phyloP scores from a whole-genome alignment of 1,140 invertebrate genomes.

The Drosophila biarmipes region DNA sequence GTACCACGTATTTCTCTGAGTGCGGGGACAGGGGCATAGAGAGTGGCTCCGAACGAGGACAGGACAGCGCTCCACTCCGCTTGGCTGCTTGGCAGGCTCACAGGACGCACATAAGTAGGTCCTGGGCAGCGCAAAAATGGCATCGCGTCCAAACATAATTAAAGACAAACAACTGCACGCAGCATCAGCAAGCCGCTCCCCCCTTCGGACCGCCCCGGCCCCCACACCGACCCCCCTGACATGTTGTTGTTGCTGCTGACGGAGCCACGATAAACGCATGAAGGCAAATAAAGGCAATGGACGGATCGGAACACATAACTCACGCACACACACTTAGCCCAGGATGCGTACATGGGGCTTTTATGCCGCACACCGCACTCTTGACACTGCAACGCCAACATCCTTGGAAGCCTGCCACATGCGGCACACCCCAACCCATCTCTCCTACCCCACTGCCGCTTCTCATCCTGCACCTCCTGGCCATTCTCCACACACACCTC shows the following conservation, averaged over 20 bases:
- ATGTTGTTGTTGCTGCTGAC: conserved; percentile 19
- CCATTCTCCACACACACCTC: conserved; percentile 2
- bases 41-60: neutral
- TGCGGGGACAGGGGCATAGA: neutral
- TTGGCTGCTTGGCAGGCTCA: conserved; percentile 35
- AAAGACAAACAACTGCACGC: conserved; percentile 77
- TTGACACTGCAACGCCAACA: conserved; percentile 38
- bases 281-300: conserved; percentile 66
- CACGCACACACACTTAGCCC: conserved; percentile 17
- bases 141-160: conserved; percentile 80
- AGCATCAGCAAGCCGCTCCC: conserved; percentile 21
- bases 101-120: conserved; percentile 64
- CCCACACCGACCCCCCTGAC: neutral
- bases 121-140: conserved; percentile 63
- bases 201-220: neutral
- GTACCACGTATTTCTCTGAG: neutral
- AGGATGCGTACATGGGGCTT: conserved; percentile 12
- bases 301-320: conserved; percentile 34
- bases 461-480: neutral
- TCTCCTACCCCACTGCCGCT: neutral
- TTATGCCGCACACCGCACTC: conserved; percentile 7
- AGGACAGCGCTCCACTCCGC: conserved; percentile 7
- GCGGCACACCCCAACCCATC: conserved; percentile 19
- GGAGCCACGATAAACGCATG: conserved; percentile 55
- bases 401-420: conserved; percentile 43